Conservation (phyloP, 2,113 vertebrate species). For the Aspiorhynchus laticeps region DNA sequence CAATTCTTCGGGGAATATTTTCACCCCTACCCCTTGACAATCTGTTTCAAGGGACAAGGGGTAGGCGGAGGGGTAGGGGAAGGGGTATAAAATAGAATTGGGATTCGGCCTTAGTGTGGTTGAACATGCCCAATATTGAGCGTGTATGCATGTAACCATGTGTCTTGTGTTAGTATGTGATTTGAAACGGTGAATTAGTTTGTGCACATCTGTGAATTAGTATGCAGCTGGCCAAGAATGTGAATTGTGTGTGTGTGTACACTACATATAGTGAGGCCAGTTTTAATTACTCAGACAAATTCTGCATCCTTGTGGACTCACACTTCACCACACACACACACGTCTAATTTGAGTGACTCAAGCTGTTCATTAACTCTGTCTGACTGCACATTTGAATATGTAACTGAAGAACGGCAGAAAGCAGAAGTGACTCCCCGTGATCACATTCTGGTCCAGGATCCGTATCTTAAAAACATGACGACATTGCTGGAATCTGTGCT, state of each 20-base stretch:
- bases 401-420: constrained; percentile 26
- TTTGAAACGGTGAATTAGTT: not conserved
- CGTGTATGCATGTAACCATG: not conserved
- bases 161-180: not conserved
- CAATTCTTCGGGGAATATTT: no score
- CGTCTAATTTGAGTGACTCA: constrained; percentile 35
- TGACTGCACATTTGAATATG: constrained; percentile 61
- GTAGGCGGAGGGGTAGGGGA: no score
- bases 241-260: constrained; percentile 49
- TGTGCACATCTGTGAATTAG: not conserved
- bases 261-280: not conserved
- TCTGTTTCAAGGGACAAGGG: no score
- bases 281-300: constrained; percentile 33
- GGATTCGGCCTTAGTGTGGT: no score
- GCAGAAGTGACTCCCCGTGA: constrained; percentile 13
- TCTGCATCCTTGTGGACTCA: not conserved
- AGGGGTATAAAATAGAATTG: no score
- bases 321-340: not conserved
- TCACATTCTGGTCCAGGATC: constrained; percentile 2
- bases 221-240: constrained; percentile 25
- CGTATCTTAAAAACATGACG: not conserved
- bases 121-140: not conserved
- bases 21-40: no score
- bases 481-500: constrained; percentile 1
- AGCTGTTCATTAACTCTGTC: constrained; percentile 36